These are phyloP conservation scores for Chelonoidis abingdonii DNA, from an alignment of 2,113 vertebrate genomes.

Conservation along the genomic window DNA sequence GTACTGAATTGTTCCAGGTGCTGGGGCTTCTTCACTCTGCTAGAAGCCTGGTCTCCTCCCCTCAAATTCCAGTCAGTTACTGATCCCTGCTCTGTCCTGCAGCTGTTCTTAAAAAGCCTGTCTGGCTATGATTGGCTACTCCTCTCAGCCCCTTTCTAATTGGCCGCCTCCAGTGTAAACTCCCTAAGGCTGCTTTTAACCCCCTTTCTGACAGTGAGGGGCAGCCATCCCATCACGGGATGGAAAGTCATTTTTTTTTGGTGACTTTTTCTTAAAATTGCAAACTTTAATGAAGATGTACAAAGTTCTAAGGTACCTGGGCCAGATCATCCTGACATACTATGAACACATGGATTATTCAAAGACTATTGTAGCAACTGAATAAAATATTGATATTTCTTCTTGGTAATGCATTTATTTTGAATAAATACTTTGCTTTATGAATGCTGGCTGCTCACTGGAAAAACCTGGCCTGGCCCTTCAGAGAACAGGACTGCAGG, in stretches of 20 bases:
- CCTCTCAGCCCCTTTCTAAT: no score
- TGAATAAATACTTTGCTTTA: neutral
- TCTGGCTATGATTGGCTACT: no score
- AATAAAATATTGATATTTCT: neutral
- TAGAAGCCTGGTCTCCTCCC: no score
- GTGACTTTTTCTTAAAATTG: neutral
- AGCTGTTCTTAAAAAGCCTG: no score
- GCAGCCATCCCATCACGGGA: no score
- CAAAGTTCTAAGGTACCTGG: neutral
- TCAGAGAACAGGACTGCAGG: neutral
- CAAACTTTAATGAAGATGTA: neutral
- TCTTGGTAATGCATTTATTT: neutral
- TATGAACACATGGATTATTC: neutral
- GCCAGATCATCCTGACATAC: neutral
- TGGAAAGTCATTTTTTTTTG: neutral
- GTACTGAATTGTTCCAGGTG: no score
- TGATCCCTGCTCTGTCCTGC: no score
- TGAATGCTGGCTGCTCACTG: neutral
- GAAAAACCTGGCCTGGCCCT: neutral
- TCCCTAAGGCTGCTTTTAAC: no score
- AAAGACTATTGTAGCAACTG: neutral
- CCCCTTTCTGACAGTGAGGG: no score
- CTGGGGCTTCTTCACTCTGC: no score
- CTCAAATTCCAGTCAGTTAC: no score
- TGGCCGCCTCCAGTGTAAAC: no score